A percentile compares a stretch with the other conserved stretches of the same genome.
Conservation (phyloP, 2,797 vertebrate species). For the Melanogrammus aeglefinus region DNA sequence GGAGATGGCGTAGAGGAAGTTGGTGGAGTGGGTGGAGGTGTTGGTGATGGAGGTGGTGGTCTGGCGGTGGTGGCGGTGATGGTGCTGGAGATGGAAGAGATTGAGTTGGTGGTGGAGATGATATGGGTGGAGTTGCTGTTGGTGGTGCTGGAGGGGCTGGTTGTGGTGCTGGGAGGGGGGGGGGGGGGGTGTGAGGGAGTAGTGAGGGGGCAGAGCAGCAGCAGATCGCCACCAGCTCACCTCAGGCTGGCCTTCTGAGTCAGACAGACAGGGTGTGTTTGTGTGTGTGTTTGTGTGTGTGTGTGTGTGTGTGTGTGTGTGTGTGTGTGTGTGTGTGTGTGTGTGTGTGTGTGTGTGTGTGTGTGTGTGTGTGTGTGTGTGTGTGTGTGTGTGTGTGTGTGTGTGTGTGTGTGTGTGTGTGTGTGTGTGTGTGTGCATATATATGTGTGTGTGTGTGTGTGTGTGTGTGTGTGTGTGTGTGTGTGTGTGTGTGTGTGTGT, state of each 20-base stretch:
- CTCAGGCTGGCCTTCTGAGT: not conserved
- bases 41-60: no score
- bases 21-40: no score
- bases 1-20: no score
- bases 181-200: not conserved
- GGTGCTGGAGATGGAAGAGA: no score
- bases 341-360: not conserved
- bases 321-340: not conserved
- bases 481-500: not conserved
- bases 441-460: not conserved
- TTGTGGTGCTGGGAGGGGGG: no score
- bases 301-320: not conserved
- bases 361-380: not conserved
- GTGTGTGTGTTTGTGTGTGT: not conserved
- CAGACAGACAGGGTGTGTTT: conserved; percentile 11
- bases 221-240: no score
- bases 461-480: conserved; percentile 10
- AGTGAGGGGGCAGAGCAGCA: conserved; percentile 21
- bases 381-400: not conserved
- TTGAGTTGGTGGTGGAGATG: no score
- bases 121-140: no score
- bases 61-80: no score
- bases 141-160: no score
- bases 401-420: not conserved
- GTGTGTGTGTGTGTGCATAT: not conserved